phyloP scores from a whole-genome alignment of 1,140 invertebrate genomes.

The Aphelinus certus region DNA sequence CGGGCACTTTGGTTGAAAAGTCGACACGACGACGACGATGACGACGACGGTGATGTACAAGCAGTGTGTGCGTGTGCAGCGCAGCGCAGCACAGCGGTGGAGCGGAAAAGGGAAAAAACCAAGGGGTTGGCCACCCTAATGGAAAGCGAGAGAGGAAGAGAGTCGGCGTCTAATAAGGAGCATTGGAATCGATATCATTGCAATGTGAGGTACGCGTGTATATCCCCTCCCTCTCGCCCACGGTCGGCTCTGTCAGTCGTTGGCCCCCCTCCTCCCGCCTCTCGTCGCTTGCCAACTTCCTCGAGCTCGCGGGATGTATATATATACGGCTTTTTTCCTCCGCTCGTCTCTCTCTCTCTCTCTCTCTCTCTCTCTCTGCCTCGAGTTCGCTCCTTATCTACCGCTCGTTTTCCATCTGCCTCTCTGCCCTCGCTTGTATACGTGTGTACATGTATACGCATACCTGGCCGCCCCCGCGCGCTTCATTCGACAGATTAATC shows the following conservation, averaged over 20 bases:
- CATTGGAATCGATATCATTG: constrained; percentile 68
- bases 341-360: constrained; percentile 21
- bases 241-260: constrained; percentile 20
- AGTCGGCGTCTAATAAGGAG: constrained; percentile 64
- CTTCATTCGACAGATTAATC: constrained; percentile 35
- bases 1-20: background rate
- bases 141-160: constrained; percentile 2
- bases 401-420: too few species aligned
- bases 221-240: constrained; percentile 55
- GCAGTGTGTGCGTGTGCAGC: constrained; percentile 30
- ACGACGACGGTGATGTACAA: constrained; percentile 27
- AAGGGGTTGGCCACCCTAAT: constrained; percentile 63
- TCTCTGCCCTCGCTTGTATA: too few species aligned
- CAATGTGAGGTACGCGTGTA: constrained; percentile 56
- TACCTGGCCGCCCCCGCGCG: constrained; percentile 21
- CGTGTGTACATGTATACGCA: too few species aligned
- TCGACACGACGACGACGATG: constrained; percentile 31
- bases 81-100: constrained; percentile 41
- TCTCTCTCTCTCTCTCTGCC: too few species aligned
- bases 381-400: too few species aligned
- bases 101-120: constrained; percentile 62
- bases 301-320: constrained; percentile 35
- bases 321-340: background rate
- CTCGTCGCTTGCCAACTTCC: constrained; percentile 35
- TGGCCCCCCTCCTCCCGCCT: constrained; percentile 39